These are phyloP conservation scores for Scaptodrosophila latifasciaeformis DNA, from an alignment of 2,888 invertebrate species.

Conservation along the genomic window DNA sequence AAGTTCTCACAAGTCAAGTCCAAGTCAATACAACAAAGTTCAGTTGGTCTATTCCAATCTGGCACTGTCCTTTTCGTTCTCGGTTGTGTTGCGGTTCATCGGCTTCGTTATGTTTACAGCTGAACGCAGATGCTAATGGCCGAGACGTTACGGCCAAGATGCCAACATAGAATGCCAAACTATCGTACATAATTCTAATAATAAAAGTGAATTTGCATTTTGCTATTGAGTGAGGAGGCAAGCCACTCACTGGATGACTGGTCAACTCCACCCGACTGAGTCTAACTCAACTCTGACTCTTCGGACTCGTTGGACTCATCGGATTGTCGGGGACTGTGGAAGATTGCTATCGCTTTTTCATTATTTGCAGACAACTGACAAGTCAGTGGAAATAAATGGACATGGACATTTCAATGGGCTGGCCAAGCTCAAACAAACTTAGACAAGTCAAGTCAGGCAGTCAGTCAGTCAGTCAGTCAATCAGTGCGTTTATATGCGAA, in stretches of 20 bases:
- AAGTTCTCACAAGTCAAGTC: neutral
- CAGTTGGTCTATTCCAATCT: too few relatives aligned
- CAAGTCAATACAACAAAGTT: neutral
- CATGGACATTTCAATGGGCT: slow-evolving; percentile 34
- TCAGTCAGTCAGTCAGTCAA: neutral
- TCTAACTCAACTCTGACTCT: too few relatives aligned
- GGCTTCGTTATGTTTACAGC: too few relatives aligned
- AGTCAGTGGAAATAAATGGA: slow-evolving; percentile 14
- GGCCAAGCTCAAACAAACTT: too few relatives aligned
- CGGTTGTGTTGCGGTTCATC: slow-evolving; percentile 9
- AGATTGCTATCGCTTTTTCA: slow-evolving; percentile 43
- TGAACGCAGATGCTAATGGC: too few relatives aligned
- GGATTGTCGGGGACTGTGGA: slow-evolving; percentile 1
- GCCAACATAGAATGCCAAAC: neutral
- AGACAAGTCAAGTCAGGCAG: too few relatives aligned
- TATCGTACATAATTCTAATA: neutral
- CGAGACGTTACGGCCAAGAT: neutral
- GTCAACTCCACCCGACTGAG: too few relatives aligned
- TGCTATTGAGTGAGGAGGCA: neutral
- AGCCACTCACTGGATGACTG: too few relatives aligned
- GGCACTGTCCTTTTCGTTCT: too few relatives aligned
- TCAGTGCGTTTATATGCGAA: too few relatives aligned
- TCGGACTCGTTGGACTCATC: neutral
- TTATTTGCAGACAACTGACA: slow-evolving; percentile 38
- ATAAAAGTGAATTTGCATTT: slow-evolving; percentile 24